Base-by-base conservation (phyloP, 2,113 vertebrate species). In the Lepus europaeus region DNA sequence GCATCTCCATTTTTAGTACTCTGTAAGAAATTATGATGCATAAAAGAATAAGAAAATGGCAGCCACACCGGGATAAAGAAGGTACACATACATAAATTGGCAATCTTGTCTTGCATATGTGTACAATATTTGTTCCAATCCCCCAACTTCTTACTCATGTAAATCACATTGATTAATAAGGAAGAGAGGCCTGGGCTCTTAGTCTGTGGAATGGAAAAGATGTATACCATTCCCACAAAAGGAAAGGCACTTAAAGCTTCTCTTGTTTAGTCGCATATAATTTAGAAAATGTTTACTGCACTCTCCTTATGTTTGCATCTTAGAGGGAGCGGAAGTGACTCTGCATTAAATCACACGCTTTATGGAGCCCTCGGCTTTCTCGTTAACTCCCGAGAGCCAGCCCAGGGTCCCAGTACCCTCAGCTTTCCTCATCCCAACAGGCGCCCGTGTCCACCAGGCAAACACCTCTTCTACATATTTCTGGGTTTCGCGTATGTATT, bases 221-320 rank as follows among this genome's bases (percentile, higher is more conserved):
- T 5, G 9, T 31, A 17, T 31, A 31, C 6, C 16, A 29, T 45
- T 86, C 0, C 39, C 51, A 14, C 9, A 11, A 23, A 83, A 64
- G 51, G 23, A 23, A 45, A 73, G 56, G 16, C 13, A 25, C 53
- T 76, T 76, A 33, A 53, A 39, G 16, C 22, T 66, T 93, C 36
- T 66, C 22, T 86, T 33, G n/a, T 77, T 36, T n/a, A 82, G 64
- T 88, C 59, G 70, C 82, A 91, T 27, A n/a, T 76, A 95, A 74
- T 68, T 93, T 87, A 88, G 36, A 79, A 90, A 82, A 82, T 79
- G 49, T 90, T 93, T 87, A 94, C 64, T 87, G 53, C n/a, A 25
- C 29, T 86, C 85, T 73, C 78, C 0, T 51, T 92, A 49, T 61
- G 78, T 89, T 97, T 96, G 22, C 2, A 31, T 97, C 95, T 94